A percentile compares a stretch with the other conserved stretches of the same genome.
These are phyloP conservation scores for Natrix natrix DNA, from an alignment of 2,797 vertebrate genomes.

Conservation along the genomic window DNA sequence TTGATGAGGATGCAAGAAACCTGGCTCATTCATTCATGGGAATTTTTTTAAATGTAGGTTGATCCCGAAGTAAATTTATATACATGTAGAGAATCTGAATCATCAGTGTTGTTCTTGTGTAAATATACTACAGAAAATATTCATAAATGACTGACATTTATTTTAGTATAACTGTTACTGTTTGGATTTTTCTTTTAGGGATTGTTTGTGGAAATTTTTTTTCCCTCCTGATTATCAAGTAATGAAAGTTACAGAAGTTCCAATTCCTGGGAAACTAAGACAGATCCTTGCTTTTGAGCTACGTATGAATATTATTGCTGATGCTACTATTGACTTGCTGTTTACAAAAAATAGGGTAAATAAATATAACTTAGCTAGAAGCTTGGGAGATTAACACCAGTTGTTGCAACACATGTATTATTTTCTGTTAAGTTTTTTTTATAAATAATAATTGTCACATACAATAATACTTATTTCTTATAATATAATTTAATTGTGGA, in stretches of 20 bases:
- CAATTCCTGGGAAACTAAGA: slow-evolving; percentile 86
- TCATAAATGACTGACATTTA: neutral
- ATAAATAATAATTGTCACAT: neutral
- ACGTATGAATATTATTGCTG: slow-evolving; percentile 98
- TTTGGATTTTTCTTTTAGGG: slow-evolving; percentile 70
- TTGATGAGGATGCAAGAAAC: neutral
- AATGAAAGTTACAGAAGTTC: slow-evolving; percentile 89
- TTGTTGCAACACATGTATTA: neutral
- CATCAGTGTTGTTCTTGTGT: neutral
- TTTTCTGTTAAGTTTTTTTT: neutral
- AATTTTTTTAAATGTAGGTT: neutral
- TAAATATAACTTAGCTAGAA: slow-evolving; percentile 19
- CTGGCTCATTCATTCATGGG: neutral
- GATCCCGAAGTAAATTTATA: neutral
- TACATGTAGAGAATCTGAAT: neutral
- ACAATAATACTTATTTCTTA: too few species aligned
- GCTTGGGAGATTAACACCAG: neutral
- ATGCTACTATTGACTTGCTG: slow-evolving; percentile 96
- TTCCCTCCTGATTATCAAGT: slow-evolving; percentile 94
- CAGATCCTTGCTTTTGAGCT: slow-evolving; percentile 98
- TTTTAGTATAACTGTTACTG: neutral
- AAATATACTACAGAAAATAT: neutral
- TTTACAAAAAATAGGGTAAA: slow-evolving; percentile 98
- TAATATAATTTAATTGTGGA: neutral
- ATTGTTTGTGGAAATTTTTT: slow-evolving; percentile 98